These are phyloP conservation scores for Diarsia brunnea DNA, from an alignment of 2,888 invertebrate genomes.

Conservation along the genomic window DNA sequence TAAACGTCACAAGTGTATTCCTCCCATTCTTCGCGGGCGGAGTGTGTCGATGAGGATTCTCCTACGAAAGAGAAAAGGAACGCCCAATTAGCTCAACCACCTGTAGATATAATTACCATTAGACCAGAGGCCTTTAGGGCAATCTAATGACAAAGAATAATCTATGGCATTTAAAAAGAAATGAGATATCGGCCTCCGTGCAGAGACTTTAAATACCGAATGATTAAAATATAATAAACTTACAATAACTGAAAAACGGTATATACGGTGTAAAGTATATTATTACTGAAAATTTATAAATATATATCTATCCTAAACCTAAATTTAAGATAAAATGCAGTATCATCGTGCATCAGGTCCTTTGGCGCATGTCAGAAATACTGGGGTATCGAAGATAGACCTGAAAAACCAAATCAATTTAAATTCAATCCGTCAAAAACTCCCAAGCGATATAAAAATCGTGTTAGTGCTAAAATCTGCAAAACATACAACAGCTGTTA, in stretches of 20 bases:
- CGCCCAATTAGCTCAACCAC: not conserved
- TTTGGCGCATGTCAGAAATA: constrained; percentile 67
- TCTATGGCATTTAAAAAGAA: not conserved
- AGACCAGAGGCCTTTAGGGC: not conserved
- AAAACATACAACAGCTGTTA: constrained; percentile 46
- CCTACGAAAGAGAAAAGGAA: constrained; percentile 8
- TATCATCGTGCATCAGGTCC: constrained; percentile 43
- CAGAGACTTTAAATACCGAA: not conserved
- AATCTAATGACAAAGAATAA: not conserved
- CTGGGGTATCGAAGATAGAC: constrained; percentile 63
- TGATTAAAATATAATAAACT: constrained; percentile 1
- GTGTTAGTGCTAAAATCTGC: constrained; percentile 57
- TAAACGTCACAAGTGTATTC: not conserved
- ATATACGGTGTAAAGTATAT: constrained; percentile 45
- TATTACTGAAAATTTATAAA: constrained; percentile 45
- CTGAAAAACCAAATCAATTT: constrained; percentile 74
- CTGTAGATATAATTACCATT: not conserved
- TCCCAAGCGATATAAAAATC: constrained; percentile 8
- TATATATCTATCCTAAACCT: not conserved
- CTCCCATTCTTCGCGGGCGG: constrained; percentile 2
- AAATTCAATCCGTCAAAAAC: constrained; percentile 31
- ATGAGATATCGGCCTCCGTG: not conserved
- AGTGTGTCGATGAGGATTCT: not conserved
- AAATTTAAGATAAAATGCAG: constrained; percentile 7
- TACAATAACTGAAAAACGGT: constrained; percentile 46